Percentiles rank a stretch among this genome's conserved stretches.
phyloP scores from a whole-genome alignment of 2,797 vertebrate genomes.

The Acanthornis magna region DNA sequence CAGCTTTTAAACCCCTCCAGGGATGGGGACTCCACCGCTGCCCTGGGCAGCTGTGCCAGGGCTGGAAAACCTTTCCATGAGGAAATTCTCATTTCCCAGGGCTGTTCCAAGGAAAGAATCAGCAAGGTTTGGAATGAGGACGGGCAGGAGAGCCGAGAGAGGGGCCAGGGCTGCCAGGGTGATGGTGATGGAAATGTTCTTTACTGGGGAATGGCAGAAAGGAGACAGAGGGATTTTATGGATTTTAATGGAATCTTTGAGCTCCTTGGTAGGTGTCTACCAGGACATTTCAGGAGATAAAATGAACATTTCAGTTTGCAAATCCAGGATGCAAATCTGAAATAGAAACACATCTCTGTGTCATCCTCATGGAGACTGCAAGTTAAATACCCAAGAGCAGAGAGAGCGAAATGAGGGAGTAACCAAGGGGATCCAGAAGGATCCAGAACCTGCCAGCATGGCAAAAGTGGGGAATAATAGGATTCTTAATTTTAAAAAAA shows the following conservation, averaged over 20 bases:
- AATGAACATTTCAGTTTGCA: not conserved
- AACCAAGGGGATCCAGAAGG: not conserved
- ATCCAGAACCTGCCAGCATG: not conserved
- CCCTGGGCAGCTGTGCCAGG: not conserved
- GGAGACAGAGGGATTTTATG: accelerated
- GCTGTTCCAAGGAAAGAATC: not conserved
- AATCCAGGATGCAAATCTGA: not conserved
- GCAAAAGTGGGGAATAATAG: accelerated
- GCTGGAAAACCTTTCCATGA: not conserved
- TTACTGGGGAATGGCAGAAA: not conserved
- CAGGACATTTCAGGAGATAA: not conserved
- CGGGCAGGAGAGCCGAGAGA: not conserved
- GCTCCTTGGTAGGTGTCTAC: accelerated
- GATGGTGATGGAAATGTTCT: accelerated
- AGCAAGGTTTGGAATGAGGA: not conserved
- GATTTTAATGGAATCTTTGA: accelerated
- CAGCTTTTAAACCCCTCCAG: not conserved
- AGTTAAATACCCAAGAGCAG: not conserved
- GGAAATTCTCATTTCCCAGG: not conserved
- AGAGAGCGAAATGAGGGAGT: not conserved
- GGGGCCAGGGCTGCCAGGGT: not conserved
- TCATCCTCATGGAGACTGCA: accelerated
- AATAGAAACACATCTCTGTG: not conserved
- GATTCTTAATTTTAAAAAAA: not conserved
- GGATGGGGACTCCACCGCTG: not conserved